Evolutionary conservation across 2,797 vertebrate genomes (phyloP).

Genomic region (Eulemur albifrons): DNA sequence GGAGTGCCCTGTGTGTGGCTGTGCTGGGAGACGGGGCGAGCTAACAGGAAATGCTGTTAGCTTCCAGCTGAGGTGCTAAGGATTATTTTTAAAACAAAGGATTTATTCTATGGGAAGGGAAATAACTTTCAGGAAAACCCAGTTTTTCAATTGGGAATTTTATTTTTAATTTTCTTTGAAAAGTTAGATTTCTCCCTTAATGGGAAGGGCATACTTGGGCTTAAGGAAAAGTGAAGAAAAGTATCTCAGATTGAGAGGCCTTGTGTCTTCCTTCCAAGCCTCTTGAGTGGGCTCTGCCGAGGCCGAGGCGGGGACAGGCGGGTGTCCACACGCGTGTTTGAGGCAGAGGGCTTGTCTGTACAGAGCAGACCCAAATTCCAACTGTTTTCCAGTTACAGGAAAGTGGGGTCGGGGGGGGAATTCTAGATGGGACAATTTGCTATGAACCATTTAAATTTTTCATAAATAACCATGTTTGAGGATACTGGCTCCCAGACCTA

Average conservation of each 20-base stretch:
- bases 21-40: neutral
- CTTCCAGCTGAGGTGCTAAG: neutral
- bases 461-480: neutral
- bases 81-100: constrained; percentile 16
- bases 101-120: constrained; percentile 34
- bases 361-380: neutral
- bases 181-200: neutral
- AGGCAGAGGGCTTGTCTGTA: neutral
- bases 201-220: neutral
- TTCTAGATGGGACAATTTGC: neutral
- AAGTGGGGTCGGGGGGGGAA: neutral
- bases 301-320: neutral
- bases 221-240: constrained; percentile 6
- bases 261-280: neutral
- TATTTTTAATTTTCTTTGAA: constrained; percentile 25
- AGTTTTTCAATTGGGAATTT: constrained; percentile 31
- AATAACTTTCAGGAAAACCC: constrained; percentile 11
- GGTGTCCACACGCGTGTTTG: neutral
- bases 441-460: neutral
- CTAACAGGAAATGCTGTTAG: neutral
- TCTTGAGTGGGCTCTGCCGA: neutral
- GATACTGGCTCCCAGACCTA: neutral
- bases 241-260: constrained; percentile 38
- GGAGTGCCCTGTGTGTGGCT: neutral
- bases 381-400: neutral